Base-by-base conservation (phyloP, 2,113 vertebrate species). In the Ahaetulla prasina region DNA sequence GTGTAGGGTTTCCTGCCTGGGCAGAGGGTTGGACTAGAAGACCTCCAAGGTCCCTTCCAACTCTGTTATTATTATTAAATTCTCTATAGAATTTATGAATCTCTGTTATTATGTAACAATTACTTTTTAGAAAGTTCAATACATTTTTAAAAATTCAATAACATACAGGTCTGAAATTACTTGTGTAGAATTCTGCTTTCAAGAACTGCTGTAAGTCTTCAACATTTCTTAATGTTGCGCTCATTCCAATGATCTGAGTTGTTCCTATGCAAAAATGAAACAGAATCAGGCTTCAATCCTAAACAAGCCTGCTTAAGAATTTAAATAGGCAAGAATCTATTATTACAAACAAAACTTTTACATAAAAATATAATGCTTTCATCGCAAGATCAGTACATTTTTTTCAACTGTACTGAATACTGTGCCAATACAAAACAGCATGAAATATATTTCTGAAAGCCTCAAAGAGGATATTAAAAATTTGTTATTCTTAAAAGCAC, bases 191-290 rank as follows among this genome's bases (percentile, higher is more conserved):
- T 18, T 99, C 99, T 0, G 99, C 99, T 94, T 95, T 98, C 89
- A 99, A 95, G 94, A 99, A 99, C 60, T 92, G 96, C 97, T 99
- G 98, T n/a, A 99, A 97, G 93, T 99, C 99, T 93, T 93, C 95
- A 87, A 99, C 98, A 27, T 99, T 99, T 89, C 97, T 98, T 95
- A 99, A 95, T 0, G 99, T 99, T 92, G 99, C 99, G 94, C 99
- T 99, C 99, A 99, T 99, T 6, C 99, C 99, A 94, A 99, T 98
- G 84, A 99, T 98, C 93, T 99, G 99, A 8, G 98, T 99, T 12
- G 92, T 94, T 93, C 97, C 99, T 99, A 95, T 20, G 95, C 91
- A 96, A 94, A 22, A 88, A 88, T 55, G 23, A 35, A 49, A 86
- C 47, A 95, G 57, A 27, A 92, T 22, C 25, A 43, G 4, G 30